Base-by-base conservation (phyloP, 1,140 invertebrate species). In the Sycophaga agraensis region DNA sequence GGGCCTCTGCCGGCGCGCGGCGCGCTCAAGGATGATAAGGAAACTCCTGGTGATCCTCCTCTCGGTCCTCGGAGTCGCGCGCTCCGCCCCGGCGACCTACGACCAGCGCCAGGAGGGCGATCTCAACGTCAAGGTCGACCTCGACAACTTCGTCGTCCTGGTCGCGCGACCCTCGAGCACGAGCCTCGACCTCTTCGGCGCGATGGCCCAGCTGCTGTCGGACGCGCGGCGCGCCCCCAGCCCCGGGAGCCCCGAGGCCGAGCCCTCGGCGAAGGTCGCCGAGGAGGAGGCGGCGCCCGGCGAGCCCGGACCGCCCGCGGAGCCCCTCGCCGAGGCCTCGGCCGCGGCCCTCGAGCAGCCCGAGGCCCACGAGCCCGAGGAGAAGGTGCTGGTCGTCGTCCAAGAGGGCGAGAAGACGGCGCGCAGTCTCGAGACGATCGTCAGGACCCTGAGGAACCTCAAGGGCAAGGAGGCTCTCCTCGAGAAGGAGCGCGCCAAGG, bases 61-160 rank as follows among this genome's bases (percentile, higher is more conserved):
- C 19, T 19, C 45, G 28, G 14, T 51, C 4, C 17, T 66, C 3
- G 60, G 50, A 0, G 14, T 40, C 54, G 54, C 59, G 9, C 37
- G 7, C 17, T 64, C 70, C 0, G 68, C 67, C 0, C 53, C 53
- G 17, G 34, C 24, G 5, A 68, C 70, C 19, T 89, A 86, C 73
- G 89, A 92, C 76, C 89, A 91, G 72, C 84, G 87, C 31, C 90
- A 92, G 75, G 85, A 84, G 2, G 90, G 90, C 4, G 85, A 90
- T 59, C 82, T 89, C 64, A 92, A 92, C 76, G 86, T 92, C 39
- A 89, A 90, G 69, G 79, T 92, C 43, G 86, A 89, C 71, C 75
- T 91, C 50, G 91, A 91, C 76, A 87, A 91, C 77, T 68, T 82
- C 22, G 40, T 79, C 6, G 43, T 83, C 4, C 62, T 83, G 2